A percentile compares a stretch with the other conserved stretches of the same genome.
These are phyloP conservation scores for Tinamus major DNA, from an alignment of 2,797 vertebrate genomes.

Conservation along the genomic window DNA sequence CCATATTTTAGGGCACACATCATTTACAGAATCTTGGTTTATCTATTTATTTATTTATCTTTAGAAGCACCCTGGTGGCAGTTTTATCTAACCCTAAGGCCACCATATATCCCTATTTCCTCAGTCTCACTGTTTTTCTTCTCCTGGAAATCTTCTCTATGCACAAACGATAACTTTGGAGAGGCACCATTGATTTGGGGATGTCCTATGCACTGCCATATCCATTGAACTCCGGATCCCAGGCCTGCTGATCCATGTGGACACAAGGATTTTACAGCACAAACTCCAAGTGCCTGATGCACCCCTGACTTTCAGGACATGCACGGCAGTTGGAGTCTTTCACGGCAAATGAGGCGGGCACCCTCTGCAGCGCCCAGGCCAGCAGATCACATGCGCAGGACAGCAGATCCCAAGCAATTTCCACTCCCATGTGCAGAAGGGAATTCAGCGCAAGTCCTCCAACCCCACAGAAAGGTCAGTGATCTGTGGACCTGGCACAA, in stretches of 20 bases:
- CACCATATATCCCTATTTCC: neutral
- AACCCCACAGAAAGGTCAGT: fast-evolving
- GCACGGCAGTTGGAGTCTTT: fast-evolving
- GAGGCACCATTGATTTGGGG: fast-evolving
- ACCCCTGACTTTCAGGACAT: neutral
- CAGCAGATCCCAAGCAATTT: fast-evolving
- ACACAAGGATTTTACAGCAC: neutral
- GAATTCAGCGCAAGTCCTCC: fast-evolving
- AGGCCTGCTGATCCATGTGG: neutral
- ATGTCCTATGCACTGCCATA: fast-evolving
- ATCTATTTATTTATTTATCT: neutral
- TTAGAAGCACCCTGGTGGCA: neutral
- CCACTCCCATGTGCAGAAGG: fast-evolving
- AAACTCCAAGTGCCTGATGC: too few relatives aligned
- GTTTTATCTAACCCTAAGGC: neutral
- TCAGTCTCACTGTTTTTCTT: neutral
- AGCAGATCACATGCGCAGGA: fast-evolving
- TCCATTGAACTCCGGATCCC: neutral
- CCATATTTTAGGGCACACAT: neutral
- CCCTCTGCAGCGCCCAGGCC: fast-evolving
- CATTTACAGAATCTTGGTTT: neutral
- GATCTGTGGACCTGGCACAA: neutral
- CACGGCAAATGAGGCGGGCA: neutral
- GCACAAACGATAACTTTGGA: neutral
- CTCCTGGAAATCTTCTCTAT: neutral